Conservation (phyloP, 2,113 vertebrate genomes). For the Hippocampus zosterae region DNA sequence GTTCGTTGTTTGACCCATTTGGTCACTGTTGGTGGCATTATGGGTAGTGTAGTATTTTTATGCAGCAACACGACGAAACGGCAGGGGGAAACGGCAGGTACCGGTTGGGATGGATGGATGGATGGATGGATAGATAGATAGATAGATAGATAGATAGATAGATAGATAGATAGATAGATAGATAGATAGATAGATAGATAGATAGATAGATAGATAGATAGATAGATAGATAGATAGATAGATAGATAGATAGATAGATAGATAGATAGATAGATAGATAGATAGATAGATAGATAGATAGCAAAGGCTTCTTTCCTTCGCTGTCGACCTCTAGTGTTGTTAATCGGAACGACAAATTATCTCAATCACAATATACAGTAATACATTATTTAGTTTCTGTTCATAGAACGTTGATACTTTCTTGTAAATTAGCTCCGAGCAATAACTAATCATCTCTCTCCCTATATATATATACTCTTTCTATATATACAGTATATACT, state of each 20-base stretch:
- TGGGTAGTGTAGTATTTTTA: constrained; percentile 52
- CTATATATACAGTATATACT: too few relatives aligned
- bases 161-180: constrained; percentile 5
- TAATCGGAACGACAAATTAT: constrained; percentile 1
- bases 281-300: too few relatives aligned
- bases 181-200: constrained; percentile 4
- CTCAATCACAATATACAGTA: too few relatives aligned
- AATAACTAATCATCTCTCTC: neutral
- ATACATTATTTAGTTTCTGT: too few relatives aligned
- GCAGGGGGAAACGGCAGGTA: neutral
- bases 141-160: constrained; percentile 7
- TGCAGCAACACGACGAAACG: too few relatives aligned
- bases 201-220: constrained; percentile 5
- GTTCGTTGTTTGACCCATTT: constrained; percentile 30
- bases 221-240: neutral
- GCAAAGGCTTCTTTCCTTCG: neutral
- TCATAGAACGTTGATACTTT: too few relatives aligned
- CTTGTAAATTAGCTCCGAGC: neutral
- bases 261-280: too few relatives aligned
- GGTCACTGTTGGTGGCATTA: constrained; percentile 46
- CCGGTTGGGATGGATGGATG: neutral
- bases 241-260: neutral
- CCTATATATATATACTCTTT: neutral
- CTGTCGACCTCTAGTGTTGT: constrained; percentile 53
- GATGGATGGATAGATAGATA: constrained; percentile 4